Evolutionary conservation across 2,888 invertebrate genomes (phyloP).

Genomic region (Neria commutata): DNA sequence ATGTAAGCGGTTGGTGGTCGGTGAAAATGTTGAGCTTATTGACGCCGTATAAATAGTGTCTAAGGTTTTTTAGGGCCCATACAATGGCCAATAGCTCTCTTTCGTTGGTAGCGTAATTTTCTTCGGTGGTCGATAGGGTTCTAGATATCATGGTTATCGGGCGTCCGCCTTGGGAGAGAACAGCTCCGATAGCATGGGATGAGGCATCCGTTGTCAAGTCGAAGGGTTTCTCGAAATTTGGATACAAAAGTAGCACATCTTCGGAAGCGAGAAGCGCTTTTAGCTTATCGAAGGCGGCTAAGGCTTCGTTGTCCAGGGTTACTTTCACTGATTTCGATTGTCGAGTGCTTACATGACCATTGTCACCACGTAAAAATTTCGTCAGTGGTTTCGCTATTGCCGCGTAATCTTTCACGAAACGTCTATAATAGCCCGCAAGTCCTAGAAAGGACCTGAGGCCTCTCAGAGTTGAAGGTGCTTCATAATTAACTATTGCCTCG

Average conservation of each 20-base stretch:
- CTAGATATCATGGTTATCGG: conserved; percentile 40
- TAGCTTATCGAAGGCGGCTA: not conserved
- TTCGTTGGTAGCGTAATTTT: conserved; percentile 43
- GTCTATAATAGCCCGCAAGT: conserved; percentile 14
- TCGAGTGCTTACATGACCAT: not conserved
- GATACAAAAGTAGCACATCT: not conserved
- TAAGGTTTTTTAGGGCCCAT: conserved; percentile 48
- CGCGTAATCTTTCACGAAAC: not conserved
- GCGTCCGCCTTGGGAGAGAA: not conserved
- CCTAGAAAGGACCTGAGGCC: conserved; percentile 13
- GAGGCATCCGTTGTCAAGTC: not conserved
- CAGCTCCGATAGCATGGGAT: not conserved
- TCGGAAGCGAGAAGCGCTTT: not conserved
- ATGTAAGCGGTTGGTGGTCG: conserved; percentile 20
- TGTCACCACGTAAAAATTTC: conserved; percentile 5
- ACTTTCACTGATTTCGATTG: not conserved
- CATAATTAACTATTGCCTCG: conserved; percentile 21
- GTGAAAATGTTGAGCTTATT: conserved; percentile 29
- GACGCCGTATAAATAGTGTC: too few relatives aligned
- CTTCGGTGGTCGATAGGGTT: too few relatives aligned
- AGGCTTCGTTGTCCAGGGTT: not conserved
- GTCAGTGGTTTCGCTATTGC: conserved; percentile 8
- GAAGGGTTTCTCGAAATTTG: not conserved
- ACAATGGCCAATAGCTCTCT: conserved; percentile 50
- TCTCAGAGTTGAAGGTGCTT: conserved; percentile 16